These are phyloP conservation scores for Noctilio leporinus DNA, from an alignment of 2,113 vertebrate species.

Conservation along the genomic window DNA sequence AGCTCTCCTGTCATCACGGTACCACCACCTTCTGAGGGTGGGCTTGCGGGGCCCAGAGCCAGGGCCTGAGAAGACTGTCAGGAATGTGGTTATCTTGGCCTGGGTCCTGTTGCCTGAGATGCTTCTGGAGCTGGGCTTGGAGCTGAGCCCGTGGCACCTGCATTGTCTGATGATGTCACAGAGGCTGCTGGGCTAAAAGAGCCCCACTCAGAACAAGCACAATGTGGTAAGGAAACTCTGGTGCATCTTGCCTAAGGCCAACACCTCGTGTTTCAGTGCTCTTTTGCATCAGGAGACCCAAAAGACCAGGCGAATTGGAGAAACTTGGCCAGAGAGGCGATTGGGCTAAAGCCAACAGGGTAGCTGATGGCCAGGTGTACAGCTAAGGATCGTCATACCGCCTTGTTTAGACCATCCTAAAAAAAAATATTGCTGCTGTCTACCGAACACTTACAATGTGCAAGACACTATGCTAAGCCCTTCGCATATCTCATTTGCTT, in stretches of 20 bases:
- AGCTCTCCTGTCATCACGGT: background rate
- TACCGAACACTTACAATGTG: background rate
- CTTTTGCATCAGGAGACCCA: background rate
- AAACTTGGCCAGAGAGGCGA: background rate
- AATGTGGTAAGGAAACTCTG: background rate
- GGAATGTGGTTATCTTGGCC: constrained; percentile 45
- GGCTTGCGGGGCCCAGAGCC: background rate
- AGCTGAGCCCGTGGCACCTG: background rate
- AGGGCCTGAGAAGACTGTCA: background rate
- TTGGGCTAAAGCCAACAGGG: background rate
- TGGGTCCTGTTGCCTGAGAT: constrained; percentile 28
- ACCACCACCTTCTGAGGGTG: background rate
- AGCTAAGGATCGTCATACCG: background rate
- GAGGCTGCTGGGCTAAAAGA: background rate
- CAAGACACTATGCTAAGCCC: background rate
- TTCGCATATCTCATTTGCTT: background rate
- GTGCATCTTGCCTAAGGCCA: background rate
- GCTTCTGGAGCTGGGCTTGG: background rate
- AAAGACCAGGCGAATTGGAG: background rate
- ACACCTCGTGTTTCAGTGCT: background rate
- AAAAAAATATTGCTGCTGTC: background rate
- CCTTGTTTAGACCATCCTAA: background rate
- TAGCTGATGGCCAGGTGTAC: background rate
- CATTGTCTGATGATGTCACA: background rate
- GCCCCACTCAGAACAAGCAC: background rate